A percentile compares a stretch with the other conserved stretches of the same genome.
These are phyloP conservation scores for Drosophila malerkotliana DNA, from an alignment of 1,140 invertebrate genomes.

Conservation along the genomic window DNA sequence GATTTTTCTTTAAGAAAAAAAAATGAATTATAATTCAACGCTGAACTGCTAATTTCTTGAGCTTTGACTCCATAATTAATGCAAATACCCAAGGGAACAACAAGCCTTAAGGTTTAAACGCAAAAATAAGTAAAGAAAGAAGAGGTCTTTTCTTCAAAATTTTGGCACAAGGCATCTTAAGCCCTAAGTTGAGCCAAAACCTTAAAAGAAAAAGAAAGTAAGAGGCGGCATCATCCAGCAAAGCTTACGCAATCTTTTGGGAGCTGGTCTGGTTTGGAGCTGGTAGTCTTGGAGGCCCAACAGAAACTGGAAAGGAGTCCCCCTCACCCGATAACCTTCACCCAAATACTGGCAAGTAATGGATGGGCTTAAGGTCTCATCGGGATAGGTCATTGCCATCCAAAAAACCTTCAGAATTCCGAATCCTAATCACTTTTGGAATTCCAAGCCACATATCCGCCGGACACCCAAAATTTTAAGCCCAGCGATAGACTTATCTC, in stretches of 20 bases:
- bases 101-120: constrained; percentile 52
- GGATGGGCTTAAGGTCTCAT: constrained; percentile 1
- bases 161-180: too few species aligned
- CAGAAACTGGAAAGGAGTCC: constrained; percentile 34
- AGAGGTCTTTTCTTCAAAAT: background rate
- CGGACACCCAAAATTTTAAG: constrained; percentile 6
- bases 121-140: constrained; percentile 2
- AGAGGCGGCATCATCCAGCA: constrained; percentile 56
- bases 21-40: constrained; percentile 64
- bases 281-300: too few species aligned
- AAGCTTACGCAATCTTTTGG: constrained; percentile 62
- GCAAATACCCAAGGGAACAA: constrained; percentile 44
- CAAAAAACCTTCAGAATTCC: too few species aligned
- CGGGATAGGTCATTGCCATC: too few species aligned
- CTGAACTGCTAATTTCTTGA: constrained; percentile 33
- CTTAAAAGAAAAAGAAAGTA: constrained; percentile 75
- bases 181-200: constrained; percentile 29
- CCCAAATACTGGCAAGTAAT: constrained; percentile 41
- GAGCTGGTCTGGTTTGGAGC: too few species aligned
- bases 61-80: constrained; percentile 47
- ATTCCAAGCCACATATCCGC: background rate
- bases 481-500: constrained; percentile 27
- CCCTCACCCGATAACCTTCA: constrained; percentile 57
- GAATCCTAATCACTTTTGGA: background rate
- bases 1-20: constrained; percentile 61